Evolutionary conservation across 2,797 vertebrate genomes (phyloP), one percentile per base, ranked within the genome.

Genomic region (Ceryle rudis): DNA sequence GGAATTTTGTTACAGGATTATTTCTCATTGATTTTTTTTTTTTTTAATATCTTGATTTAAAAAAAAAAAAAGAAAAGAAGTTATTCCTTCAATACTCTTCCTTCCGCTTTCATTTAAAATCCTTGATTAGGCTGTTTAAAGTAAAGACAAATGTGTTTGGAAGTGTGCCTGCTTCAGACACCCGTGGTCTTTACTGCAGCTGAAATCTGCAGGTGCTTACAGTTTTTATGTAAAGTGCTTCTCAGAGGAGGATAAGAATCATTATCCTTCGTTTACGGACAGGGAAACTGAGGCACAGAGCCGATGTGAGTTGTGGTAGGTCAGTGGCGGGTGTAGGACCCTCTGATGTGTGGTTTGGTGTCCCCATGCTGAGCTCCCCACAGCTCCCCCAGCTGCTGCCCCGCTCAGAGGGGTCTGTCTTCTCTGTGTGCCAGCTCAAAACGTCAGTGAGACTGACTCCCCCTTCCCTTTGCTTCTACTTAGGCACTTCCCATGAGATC

Each of bases 101-200:
- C 1, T 1, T 73, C 73, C 33, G 81, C 19, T 81, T 57, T 26
- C 12, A 44, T 71, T 14, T 35, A 5, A 75, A 26, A 29, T 21
- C 44, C 15, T 49, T 66, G 17, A 14, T 35, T 47, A 6, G 6
- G 4, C 69, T 69, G 15, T 67, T 69, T 11, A n/a, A 66, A 39
- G 39, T 15, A 19, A 33, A 44, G 28, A 13, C 33, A 66, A 15
- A 14, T 28, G 3, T 35, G 3, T 52, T 62, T 46, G 18, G 20
- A 47, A 0, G 0, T 19, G 13, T 37, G 51, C 62, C 65, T 64
- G 35, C 54, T 37, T 35, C 6, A 46, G 49, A 44, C 29, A 7
- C 22, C 7, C 2, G 31, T 19, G 26, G 12, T 31, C 46, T 78
- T 29, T 44, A 5, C 66, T 31, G 44, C 58, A 66, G 60, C 31